Conservation (phyloP, 2,888 invertebrate genomes). For the Ptilodon capucinus region DNA sequence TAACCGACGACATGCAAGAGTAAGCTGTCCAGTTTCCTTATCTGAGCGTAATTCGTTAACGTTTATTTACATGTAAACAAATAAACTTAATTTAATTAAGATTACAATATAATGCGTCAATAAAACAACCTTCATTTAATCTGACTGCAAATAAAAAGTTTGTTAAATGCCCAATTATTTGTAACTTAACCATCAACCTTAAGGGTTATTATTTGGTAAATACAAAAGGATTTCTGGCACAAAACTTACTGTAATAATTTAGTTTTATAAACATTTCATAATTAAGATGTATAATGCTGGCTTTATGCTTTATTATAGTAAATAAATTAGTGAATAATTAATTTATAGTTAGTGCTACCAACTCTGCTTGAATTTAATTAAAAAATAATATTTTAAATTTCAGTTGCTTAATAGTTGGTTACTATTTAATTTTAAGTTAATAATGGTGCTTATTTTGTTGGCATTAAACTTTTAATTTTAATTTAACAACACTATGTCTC, state of each 20-base stretch:
- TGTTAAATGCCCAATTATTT: too few species aligned
- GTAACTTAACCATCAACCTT: too few species aligned
- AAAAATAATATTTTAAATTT: background rate
- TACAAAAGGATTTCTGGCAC: too few species aligned
- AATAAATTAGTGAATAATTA: too few species aligned
- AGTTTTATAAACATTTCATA: background rate
- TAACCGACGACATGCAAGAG: too few species aligned
- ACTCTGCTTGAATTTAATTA: constrained; percentile 7
- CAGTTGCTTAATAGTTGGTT: constrained; percentile 5
- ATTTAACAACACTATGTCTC: too few species aligned
- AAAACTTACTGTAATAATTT: too few species aligned
- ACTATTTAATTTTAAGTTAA: constrained; percentile 6
- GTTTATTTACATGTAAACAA: background rate
- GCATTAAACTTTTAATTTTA: too few species aligned
- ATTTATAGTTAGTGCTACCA: constrained; percentile 19
- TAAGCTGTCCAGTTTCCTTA: too few species aligned
- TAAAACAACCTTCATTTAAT: background rate
- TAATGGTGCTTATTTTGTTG: constrained; percentile 10
- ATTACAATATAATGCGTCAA: background rate
- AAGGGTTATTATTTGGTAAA: too few species aligned
- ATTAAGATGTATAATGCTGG: constrained; percentile 10
- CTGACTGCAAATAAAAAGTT: background rate
- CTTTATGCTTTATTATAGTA: constrained; percentile 17
- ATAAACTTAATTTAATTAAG: background rate
- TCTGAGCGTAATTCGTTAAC: too few species aligned